Evolutionary conservation across 2,797 vertebrate species (phyloP).

Genomic region (Galaxias olidus): DNA sequence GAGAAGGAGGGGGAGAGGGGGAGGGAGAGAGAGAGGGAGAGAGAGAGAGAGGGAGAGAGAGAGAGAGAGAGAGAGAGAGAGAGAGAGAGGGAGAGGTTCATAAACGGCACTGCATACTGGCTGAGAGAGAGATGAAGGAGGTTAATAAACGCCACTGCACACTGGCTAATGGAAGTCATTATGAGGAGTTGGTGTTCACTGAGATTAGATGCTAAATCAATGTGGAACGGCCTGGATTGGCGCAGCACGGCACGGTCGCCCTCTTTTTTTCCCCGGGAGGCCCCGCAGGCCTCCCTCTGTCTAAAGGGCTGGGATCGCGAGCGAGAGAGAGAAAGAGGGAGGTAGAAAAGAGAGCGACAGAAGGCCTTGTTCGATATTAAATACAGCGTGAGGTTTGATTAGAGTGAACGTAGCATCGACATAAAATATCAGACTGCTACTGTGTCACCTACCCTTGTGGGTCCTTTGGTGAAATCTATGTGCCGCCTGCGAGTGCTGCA

Average conservation of each 20-base stretch:
- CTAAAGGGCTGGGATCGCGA: no score
- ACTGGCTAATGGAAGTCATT: slow-evolving; percentile 56
- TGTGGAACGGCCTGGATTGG: slow-evolving; percentile 46
- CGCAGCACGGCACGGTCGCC: slow-evolving; percentile 33
- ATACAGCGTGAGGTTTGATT: no score
- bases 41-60: background rate
- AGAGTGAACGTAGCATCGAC: no score
- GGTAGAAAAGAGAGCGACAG: background rate
- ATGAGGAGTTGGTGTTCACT: slow-evolving; percentile 49
- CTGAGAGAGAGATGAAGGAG: slow-evolving; percentile 10
- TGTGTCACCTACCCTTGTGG: no score
- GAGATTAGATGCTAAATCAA: slow-evolving; percentile 38
- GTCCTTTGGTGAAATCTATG: no score
- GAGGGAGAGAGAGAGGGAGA: background rate
- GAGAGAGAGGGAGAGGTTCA: slow-evolving; percentile 9
- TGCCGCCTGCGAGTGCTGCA: no score
- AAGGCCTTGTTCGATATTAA: background rate
- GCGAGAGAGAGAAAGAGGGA: no score
- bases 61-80: slow-evolving; percentile 17
- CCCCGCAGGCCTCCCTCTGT: background rate
- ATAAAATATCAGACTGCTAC: no score
- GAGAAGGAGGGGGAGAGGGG: background rate
- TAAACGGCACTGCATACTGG: slow-evolving; percentile 32
- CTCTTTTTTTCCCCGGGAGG: slow-evolving; percentile 22
- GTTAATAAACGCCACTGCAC: slow-evolving; percentile 28